Percentiles rank a stretch among this genome's conserved stretches.
Evolutionary conservation across 2,797 vertebrate genomes (phyloP).

Genomic region (Loriculus beryllinus): DNA sequence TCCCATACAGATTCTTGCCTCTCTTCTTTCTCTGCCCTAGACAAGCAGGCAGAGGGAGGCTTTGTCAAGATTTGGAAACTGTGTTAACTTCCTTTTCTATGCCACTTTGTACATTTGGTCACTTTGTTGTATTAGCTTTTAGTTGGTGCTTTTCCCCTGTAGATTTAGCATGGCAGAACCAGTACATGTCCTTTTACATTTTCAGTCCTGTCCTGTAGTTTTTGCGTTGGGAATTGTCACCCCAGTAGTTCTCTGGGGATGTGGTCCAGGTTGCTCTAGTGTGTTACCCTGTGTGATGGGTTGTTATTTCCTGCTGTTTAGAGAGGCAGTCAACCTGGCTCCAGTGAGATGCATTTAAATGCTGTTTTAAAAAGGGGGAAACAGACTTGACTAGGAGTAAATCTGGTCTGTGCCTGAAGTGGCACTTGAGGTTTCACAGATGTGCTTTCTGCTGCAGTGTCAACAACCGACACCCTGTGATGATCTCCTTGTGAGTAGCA

Average conservation of each 20-base stretch:
- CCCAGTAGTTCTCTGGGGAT: neutral
- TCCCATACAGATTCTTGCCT: neutral
- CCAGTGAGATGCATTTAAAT: neutral
- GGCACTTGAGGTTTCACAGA: neutral
- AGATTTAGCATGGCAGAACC: neutral
- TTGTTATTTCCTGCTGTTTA: neutral
- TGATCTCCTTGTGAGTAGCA: neutral
- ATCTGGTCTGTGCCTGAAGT: neutral
- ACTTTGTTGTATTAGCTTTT: neutral
- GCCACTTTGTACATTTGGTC: neutral
- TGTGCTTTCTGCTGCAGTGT: neutral
- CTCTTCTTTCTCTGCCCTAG: neutral
- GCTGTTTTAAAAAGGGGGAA: neutral
- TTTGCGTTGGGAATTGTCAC: neutral
- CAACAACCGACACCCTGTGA: neutral
- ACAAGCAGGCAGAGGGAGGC: neutral
- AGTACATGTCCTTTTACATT: neutral
- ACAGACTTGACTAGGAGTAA: neutral
- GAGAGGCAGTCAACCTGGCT: neutral
- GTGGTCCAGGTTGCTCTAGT: neutral
- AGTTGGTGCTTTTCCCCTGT: neutral
- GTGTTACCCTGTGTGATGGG: neutral
- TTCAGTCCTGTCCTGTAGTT: neutral
- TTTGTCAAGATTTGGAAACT: neutral
- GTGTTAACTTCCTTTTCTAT: neutral